Evolutionary conservation across 2,888 invertebrate genomes (phyloP), one percentile per base, ranked within the genome.

Genomic region (Labia minor): DNA sequence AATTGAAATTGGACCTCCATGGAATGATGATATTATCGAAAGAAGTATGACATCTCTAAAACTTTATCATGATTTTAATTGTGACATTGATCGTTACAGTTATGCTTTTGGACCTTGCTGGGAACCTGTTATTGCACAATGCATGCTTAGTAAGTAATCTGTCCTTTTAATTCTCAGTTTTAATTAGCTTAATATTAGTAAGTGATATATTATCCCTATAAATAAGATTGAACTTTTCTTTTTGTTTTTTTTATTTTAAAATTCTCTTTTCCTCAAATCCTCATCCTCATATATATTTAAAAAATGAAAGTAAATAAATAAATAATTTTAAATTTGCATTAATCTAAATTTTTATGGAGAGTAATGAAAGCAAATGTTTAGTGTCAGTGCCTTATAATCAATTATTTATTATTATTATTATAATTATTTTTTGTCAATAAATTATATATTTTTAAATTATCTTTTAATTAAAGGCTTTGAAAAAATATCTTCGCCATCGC

Each of bases 71-170:
- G 98, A 99, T 78, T 85, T 99, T 68, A 95, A 94, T 78, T 94
- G 94, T 80, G 95, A 95, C 77, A 86, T 95, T 73, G 88, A 90
- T 66, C 87, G 89, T 71, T 92, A 87, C 75, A 89, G 90, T 75
- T 92, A 95, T 76, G 95, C 97, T 0, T 98, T 99, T 76, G 99
- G 99, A 0, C 96, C 98, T 0, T 98, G 98, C 77, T 99, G 99
- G 99, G 99, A 99, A 75, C 97, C 99, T 0, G 94, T 93, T 16
- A 87, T 95, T 67, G 92, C 95, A 0, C 92, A 94, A 74, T 90
- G 90, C 78, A 92, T 92, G 75, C 79, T 91, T 11, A 85, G 89
- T 86, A 71, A 77, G 79, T 76, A 26, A n/a, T n/a, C n/a, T n/a
- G n/a, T n/a, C n/a, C n/a, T 6, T 62, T 21, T 21, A 33, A 37